Conservation (phyloP, 2,888 invertebrate species). For the Folsomia manolachei region DNA sequence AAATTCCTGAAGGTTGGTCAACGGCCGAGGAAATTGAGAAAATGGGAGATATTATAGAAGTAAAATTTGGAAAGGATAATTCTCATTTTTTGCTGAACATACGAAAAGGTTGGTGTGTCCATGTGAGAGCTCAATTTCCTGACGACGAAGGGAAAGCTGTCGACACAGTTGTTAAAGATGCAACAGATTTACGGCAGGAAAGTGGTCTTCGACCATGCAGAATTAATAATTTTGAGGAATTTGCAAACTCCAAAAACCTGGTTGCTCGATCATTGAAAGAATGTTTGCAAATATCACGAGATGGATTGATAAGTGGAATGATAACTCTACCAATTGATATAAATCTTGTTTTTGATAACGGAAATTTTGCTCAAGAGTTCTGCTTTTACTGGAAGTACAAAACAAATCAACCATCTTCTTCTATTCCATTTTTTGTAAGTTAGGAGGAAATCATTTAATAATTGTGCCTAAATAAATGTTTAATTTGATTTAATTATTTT, state of each 20-base stretch:
- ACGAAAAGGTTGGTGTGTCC: conserved; percentile 34
- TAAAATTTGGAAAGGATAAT: conserved; percentile 29
- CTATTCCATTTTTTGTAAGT: background rate
- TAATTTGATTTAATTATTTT: background rate
- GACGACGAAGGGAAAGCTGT: conserved; percentile 1
- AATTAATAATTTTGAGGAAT: conserved; percentile 33
- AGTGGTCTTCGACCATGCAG: conserved; percentile 26
- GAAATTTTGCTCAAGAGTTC: conserved; percentile 29
- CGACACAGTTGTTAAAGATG: conserved; percentile 31
- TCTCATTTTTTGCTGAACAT: conserved; percentile 33
- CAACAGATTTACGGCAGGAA: conserved; percentile 28
- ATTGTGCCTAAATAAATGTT: background rate
- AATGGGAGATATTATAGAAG: conserved; percentile 31
- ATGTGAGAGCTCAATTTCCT: conserved; percentile 20
- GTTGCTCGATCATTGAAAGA: conserved; percentile 28
- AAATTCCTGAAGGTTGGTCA: conserved; percentile 15
- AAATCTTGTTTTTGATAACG: conserved; percentile 15
- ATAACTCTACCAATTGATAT: conserved; percentile 21
- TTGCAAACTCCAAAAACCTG: conserved; percentile 21
- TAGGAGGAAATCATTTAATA: too few species aligned
- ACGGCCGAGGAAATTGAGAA: conserved; percentile 27
- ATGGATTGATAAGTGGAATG: conserved; percentile 25
- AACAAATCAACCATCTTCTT: background rate
- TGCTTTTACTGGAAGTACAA: conserved; percentile 34
- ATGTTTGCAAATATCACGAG: conserved; percentile 24